Evolutionary conservation across 2,113 vertebrate genomes (phyloP).

Genomic region (Ameiurus melas): DNA sequence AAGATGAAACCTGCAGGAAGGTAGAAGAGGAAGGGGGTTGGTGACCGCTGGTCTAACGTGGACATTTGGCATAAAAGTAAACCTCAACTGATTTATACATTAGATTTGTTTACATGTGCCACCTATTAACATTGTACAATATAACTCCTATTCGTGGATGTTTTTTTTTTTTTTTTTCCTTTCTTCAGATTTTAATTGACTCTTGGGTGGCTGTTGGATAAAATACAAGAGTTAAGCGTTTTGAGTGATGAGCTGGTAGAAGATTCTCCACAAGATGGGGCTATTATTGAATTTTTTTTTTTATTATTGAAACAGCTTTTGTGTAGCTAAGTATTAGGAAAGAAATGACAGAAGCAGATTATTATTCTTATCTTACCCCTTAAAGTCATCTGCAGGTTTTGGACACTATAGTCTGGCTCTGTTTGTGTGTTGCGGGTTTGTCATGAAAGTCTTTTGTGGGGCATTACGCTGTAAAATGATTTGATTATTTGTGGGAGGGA

Average conservation of each 20-base stretch:
- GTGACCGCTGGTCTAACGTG: too few species aligned
- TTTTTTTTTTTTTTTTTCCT: background rate
- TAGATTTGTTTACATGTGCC: background rate
- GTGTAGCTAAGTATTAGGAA: background rate
- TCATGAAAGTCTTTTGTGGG: constrained; percentile 24
- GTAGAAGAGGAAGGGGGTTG: too few species aligned
- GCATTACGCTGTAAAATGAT: constrained; percentile 39
- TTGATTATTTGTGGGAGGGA: constrained; percentile 36
- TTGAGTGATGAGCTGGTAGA: background rate
- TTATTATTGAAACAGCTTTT: background rate
- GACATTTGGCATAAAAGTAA: background rate
- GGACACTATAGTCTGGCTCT: constrained; percentile 21
- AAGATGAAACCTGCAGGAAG: too few species aligned
- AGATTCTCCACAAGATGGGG: background rate
- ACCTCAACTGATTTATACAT: background rate
- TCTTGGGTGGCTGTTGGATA: background rate
- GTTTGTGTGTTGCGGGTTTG: constrained; percentile 43
- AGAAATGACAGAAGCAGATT: background rate
- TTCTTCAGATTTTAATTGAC: background rate
- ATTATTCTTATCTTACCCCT: background rate
- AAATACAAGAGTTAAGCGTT: background rate
- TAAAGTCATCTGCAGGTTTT: constrained; percentile 39
- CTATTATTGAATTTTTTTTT: background rate
- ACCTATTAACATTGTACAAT: background rate
- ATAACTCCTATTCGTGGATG: background rate